Conservation (phyloP, 2,797 vertebrate genomes). For the Protosalanx chinensis region DNA sequence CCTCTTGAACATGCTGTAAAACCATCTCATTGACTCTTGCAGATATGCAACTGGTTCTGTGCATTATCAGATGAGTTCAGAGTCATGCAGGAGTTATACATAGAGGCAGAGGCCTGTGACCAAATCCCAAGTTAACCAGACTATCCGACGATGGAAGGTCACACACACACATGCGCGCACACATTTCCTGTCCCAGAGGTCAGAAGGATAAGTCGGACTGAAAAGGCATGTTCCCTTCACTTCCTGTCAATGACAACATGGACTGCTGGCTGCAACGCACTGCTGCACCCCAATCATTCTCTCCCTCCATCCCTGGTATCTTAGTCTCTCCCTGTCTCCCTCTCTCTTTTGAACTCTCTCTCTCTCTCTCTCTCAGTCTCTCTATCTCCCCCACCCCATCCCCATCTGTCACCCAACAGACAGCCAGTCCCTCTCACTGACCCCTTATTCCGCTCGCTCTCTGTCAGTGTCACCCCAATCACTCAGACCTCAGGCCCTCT, state of each 20-base stretch:
- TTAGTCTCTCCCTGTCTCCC: too few relatives aligned
- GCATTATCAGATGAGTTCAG: background rate
- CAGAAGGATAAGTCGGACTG: conserved; percentile 52
- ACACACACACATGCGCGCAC: conserved; percentile 21
- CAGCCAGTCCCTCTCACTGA: too few relatives aligned
- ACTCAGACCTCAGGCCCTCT: background rate
- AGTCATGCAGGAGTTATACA: background rate
- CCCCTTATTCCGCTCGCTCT: conserved; percentile 17
- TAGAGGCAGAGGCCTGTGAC: background rate
- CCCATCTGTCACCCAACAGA: conserved; percentile 18
- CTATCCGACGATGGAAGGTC: background rate
- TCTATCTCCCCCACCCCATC: conserved; percentile 27
- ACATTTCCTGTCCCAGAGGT: conserved; percentile 43
- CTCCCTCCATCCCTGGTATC: background rate
- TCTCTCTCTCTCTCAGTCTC: conserved; percentile 17
- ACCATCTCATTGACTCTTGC: background rate
- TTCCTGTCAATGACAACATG: conserved; percentile 66
- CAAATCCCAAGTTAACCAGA: background rate
- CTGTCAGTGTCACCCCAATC: conserved; percentile 14
- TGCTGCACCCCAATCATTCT: conserved; percentile 42
- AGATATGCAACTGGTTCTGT: background rate
- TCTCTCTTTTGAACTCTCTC: background rate
- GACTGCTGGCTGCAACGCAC: conserved; percentile 46
- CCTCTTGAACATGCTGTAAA: too few relatives aligned
- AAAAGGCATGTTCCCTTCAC: conserved; percentile 62